These are phyloP conservation scores for Porites lutea DNA, from an alignment of 64 coral and sea anemone genomes.

Conservation along the genomic window DNA sequence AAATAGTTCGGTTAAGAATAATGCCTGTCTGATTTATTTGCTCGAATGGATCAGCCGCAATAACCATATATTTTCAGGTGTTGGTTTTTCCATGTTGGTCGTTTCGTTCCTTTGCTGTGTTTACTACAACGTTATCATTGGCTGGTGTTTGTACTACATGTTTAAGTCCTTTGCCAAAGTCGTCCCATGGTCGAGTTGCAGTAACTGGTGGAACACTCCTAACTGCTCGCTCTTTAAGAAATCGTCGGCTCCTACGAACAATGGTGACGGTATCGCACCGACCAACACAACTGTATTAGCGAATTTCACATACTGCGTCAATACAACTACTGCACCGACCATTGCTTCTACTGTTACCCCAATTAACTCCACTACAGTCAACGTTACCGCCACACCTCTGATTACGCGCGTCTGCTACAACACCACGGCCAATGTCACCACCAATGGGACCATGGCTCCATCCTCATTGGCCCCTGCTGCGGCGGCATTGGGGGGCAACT, in stretches of 20 bases:
- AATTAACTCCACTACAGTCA: background rate
- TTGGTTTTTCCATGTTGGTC: slow-evolving; percentile 97
- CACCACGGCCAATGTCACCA: background rate
- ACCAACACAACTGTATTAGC: background rate
- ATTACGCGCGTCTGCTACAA: background rate
- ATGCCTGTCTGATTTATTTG: no score
- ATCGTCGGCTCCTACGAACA: background rate
- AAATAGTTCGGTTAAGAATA: no score
- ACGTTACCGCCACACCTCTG: slow-evolving; percentile 5
- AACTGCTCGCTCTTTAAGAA: slow-evolving; percentile 47
- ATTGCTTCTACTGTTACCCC: background rate
- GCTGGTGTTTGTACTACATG: slow-evolving; percentile 97
- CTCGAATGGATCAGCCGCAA: no score
- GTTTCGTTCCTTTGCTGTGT: slow-evolving; percentile 96
- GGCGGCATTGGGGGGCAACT: slow-evolving; percentile 5
- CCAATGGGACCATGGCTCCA: slow-evolving; percentile 49
- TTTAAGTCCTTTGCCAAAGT: slow-evolving; percentile 86
- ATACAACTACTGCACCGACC: background rate
- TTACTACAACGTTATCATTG: slow-evolving; percentile 99
- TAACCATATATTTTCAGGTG: slow-evolving; percentile 49
- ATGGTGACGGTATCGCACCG: background rate
- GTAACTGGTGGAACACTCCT: slow-evolving; percentile 95
- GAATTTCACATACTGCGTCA: background rate
- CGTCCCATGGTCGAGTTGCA: slow-evolving; percentile 91
- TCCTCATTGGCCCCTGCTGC: background rate